Evolutionary conservation across 2,797 vertebrate genomes (phyloP).

Genomic region (Acipenser transmontanus): DNA sequence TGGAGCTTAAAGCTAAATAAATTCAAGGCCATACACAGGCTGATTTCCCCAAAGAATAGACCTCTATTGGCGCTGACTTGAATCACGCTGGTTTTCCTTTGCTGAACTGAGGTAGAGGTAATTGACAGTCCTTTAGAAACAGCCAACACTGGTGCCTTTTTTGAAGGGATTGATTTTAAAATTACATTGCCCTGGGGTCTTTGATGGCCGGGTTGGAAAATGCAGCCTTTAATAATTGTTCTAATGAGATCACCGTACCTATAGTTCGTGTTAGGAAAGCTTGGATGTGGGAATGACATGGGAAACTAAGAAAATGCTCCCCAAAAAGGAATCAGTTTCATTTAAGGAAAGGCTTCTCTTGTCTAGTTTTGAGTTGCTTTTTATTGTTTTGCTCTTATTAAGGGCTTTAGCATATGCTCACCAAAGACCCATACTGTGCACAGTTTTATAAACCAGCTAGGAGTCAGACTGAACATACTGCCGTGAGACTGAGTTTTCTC

Average conservation of each 20-base stretch:
- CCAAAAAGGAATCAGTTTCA: conserved; percentile 20
- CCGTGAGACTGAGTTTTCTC: background rate
- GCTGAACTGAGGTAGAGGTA: conserved; percentile 60
- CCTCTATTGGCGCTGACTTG: conserved; percentile 73
- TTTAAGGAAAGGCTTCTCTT: conserved; percentile 28
- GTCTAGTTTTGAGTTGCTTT: conserved; percentile 18
- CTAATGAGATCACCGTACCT: conserved; percentile 56
- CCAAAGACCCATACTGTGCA: conserved; percentile 9
- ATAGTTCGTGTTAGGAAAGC: conserved; percentile 55
- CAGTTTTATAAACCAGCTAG: conserved; percentile 20
- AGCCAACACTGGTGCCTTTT: conserved; percentile 48
- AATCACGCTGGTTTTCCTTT: conserved; percentile 72
- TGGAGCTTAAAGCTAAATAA: conserved; percentile 62
- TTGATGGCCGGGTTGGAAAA: conserved; percentile 26
- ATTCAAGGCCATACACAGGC: conserved; percentile 72
- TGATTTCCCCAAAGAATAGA: conserved; percentile 74
- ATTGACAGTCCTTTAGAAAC: conserved; percentile 72
- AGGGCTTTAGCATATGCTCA: conserved; percentile 7
- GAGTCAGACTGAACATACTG: conserved; percentile 15
- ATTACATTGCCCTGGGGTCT: conserved; percentile 29
- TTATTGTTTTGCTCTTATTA: conserved; percentile 18
- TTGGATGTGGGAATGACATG: conserved; percentile 59
- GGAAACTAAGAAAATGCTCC: conserved; percentile 37
- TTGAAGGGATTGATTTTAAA: conserved; percentile 31
- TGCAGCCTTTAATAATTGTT: conserved; percentile 48